phyloP scores from a whole-genome alignment of 2,113 vertebrate species.

The Sclerurus mexicanus region DNA sequence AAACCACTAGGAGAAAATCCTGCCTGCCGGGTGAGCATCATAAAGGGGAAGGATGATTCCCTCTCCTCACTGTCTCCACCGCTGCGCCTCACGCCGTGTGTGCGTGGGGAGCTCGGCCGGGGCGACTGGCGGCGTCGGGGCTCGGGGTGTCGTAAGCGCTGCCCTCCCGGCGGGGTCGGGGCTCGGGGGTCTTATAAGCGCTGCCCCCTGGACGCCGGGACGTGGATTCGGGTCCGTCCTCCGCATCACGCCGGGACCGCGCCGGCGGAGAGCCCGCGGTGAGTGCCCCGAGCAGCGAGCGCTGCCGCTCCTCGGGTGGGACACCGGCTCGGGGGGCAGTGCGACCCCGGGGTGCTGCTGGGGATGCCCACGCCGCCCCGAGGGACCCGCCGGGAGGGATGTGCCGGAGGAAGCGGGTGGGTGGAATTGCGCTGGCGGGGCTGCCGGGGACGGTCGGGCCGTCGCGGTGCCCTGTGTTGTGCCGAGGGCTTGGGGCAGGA shows the following conservation, averaged over 20 bases:
- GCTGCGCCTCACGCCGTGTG: background rate
- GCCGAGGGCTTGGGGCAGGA: background rate
- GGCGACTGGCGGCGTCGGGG: background rate
- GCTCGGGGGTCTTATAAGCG: background rate
- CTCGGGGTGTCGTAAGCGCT: background rate
- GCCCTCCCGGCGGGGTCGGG: background rate
- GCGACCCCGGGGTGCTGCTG: accelerated
- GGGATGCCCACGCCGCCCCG: background rate
- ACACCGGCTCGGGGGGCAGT: background rate
- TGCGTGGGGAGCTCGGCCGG: background rate
- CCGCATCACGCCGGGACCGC: accelerated
- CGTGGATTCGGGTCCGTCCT: background rate
- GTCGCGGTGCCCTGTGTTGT: accelerated
- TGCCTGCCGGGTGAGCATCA: background rate
- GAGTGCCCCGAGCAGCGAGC: background rate
- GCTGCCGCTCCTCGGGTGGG: background rate
- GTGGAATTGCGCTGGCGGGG: accelerated
- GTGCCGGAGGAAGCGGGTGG: accelerated
- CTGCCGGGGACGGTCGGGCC: background rate
- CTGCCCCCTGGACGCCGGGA: background rate
- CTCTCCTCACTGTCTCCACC: background rate
- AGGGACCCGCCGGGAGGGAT: background rate
- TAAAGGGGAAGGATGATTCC: background rate
- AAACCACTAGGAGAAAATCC: background rate
- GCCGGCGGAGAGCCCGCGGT: background rate